phyloP scores from a whole-genome alignment of 2,113 vertebrate species.

The Caracal caracal region DNA sequence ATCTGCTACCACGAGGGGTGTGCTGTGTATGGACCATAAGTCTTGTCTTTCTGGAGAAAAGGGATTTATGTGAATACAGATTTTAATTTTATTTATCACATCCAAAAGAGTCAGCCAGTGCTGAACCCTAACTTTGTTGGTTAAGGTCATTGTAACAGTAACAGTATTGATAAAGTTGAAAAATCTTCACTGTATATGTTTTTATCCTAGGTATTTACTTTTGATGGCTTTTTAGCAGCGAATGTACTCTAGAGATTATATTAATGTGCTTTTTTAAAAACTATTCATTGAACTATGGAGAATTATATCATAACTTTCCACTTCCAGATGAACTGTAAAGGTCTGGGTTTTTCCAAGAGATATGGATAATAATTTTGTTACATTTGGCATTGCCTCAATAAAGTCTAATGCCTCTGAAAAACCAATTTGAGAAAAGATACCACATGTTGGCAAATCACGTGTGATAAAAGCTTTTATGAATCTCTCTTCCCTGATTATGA shows the following conservation, averaged over 20 bases:
- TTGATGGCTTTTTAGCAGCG: background rate
- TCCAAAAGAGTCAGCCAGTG: background rate
- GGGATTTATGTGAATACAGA: background rate
- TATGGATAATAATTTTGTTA: slow-evolving; percentile 10
- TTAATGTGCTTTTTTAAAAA: background rate
- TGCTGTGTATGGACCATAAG: background rate
- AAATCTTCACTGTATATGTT: slow-evolving; percentile 6
- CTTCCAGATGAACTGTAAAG: background rate
- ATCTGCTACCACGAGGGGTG: background rate
- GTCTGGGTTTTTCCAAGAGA: background rate
- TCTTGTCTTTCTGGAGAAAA: slow-evolving; percentile 20
- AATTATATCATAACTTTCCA: background rate
- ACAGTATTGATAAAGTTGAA: background rate
- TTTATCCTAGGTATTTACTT: slow-evolving; percentile 19
- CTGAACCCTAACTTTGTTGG: background rate
- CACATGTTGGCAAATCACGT: slow-evolving; percentile 43
- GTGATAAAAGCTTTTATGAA: slow-evolving; percentile 48
- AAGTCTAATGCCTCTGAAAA: slow-evolving; percentile 52
- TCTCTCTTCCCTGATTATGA: slow-evolving; percentile 64
- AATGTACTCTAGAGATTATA: background rate
- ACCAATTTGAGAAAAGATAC: slow-evolving; percentile 8
- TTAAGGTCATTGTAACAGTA: background rate
- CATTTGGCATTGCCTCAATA: slow-evolving; percentile 35
- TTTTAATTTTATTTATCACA: slow-evolving; percentile 44
- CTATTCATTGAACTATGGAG: background rate